Conservation (phyloP, 2,797 vertebrate species). For the Vespertilio murinus region DNA sequence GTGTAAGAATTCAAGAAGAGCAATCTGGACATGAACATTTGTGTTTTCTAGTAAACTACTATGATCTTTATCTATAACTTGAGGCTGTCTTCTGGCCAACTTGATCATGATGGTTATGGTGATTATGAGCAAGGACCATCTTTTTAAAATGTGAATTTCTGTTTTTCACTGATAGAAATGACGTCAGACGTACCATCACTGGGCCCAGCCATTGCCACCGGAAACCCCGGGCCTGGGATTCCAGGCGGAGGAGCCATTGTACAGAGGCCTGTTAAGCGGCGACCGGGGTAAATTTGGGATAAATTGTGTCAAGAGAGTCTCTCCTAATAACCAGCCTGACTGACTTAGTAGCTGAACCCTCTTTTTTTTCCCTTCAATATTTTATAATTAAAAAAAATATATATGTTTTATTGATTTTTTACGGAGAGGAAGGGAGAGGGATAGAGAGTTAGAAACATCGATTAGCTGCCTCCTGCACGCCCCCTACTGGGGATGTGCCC, state of each 20-base stretch:
- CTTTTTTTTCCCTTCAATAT: background rate
- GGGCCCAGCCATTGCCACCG: slow-evolving; percentile 87
- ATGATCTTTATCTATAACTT: background rate
- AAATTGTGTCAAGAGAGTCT: background rate
- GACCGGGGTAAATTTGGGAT: slow-evolving; percentile 86
- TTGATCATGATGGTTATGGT: slow-evolving; percentile 11
- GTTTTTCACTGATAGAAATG: slow-evolving; percentile 86
- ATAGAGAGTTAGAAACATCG: too few relatives aligned
- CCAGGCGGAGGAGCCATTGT: slow-evolving; percentile 85
- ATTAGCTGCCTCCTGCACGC: too few relatives aligned
- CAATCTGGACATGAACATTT: background rate
- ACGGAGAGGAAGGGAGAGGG: too few relatives aligned
- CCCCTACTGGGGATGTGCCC: too few relatives aligned
- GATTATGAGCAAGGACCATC: background rate
- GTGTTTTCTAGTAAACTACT: slow-evolving; percentile 8
- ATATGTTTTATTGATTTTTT: too few relatives aligned
- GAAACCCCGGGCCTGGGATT: slow-evolving; percentile 80
- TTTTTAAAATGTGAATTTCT: background rate
- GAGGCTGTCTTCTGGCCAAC: slow-evolving; percentile 3
- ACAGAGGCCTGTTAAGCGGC: slow-evolving; percentile 91
- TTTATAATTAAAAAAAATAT: background rate
- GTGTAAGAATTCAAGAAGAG: background rate
- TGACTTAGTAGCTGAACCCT: background rate
- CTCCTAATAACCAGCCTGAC: background rate
- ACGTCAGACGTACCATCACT: slow-evolving; percentile 89